Evolutionary conservation across 2,797 vertebrate species (phyloP).

Genomic region (Kryptopterus vitreolus): DNA sequence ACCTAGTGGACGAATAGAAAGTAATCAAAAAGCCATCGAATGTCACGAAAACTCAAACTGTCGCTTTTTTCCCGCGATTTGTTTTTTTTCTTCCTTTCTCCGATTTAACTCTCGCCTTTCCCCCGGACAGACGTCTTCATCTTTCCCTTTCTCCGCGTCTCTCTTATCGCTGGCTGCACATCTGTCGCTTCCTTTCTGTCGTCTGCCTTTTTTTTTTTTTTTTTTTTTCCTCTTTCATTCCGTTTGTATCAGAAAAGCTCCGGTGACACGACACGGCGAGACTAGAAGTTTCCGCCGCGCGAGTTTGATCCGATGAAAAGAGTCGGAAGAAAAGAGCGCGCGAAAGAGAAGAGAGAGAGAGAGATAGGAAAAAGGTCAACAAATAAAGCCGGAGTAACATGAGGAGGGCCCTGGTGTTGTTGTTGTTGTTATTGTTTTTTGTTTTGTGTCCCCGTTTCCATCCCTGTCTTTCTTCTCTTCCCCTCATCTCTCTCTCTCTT

Average conservation of each 20-base stretch:
- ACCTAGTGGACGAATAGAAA: too few relatives aligned
- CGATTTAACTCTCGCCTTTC: conserved; percentile 23
- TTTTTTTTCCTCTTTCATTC: conserved; percentile 25
- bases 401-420: conserved; percentile 61
- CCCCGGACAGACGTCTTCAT: neutral
- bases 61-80: too few relatives aligned
- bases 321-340: conserved; percentile 30
- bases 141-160: neutral
- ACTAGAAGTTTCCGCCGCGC: conserved; percentile 58
- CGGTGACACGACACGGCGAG: conserved; percentile 54
- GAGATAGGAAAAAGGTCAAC: conserved; percentile 41
- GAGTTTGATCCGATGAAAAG: conserved; percentile 51
- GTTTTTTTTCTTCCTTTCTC: too few relatives aligned
- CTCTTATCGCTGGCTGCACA: neutral
- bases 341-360: conserved; percentile 41
- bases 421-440: too few relatives aligned
- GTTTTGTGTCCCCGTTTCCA: conserved; percentile 60
- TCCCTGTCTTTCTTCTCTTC: conserved; percentile 51
- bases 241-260: conserved; percentile 39
- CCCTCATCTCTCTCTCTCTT: conserved; percentile 40
- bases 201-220: too few relatives aligned
- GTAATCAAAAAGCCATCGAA: too few relatives aligned
- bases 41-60: neutral
- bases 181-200: conserved; percentile 8
- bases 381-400: conserved; percentile 52